Base-by-base conservation (phyloP, 1,140 invertebrate species). In the Drosophila watanabei region DNA sequence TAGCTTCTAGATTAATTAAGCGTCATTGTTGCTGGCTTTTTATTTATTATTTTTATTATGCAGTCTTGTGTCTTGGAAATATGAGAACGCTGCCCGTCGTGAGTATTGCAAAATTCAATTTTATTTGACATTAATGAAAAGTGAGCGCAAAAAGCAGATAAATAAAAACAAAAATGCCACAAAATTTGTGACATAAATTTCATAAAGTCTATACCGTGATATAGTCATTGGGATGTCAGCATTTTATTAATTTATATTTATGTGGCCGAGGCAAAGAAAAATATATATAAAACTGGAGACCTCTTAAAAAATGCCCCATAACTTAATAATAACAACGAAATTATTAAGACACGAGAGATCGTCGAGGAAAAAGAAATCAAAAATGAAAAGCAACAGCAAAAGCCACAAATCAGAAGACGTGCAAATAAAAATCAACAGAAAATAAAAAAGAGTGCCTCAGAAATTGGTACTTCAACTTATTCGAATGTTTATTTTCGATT, bases 1-100 rank as follows among this genome's bases (percentile, higher is more conserved):
- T 57, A 24, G 54, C 54, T 57, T 57, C 48, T 86, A 84, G 84
- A 88, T 88, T 88, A 88, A 88, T 88, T 88, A 88, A 88, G 78
- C 73, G 77, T 71, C 64, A 54, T 60, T 76, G 57, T 68, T 72
- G 37, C 4, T 51, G 32, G 14, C 30, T 57, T 60, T 61, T 35
- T 77, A 59, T 52, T 66, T 75, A 35, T 65, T 76, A 58, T 76
- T 75, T 45, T 57, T 61, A 61, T 76, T 71, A 72, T 81, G 81
- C 86, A 88, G 80, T 57, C 35, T 35, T 18, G 51, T 33, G 51
- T 75, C 80, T 77, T 75, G 68, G 80, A 73, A 84, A 69, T 68
- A 49, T 58, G 57, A 77, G 59, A 80, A 58, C 52, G 43, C 45
- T 51, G 45, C 35, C 35, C 30, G 61, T 56, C 45, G 30, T 30